phyloP scores from a whole-genome alignment of 1,140 invertebrate species.

The Notospermus geniculatus region DNA sequence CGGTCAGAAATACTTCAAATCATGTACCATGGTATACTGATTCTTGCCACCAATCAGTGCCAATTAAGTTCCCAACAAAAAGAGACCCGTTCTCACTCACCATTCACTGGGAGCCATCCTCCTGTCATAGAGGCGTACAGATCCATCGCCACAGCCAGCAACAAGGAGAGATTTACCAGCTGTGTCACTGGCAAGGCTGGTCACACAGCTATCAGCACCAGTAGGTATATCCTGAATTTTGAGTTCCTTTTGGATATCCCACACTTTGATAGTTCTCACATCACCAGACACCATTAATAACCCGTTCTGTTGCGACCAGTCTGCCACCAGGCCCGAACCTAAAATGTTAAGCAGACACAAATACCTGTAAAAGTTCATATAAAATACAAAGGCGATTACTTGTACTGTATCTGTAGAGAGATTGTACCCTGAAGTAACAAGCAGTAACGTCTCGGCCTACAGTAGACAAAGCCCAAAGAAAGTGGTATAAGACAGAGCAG shows the following conservation, averaged over 20 bases:
- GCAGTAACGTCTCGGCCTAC: too few relatives aligned
- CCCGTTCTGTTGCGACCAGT: constrained; percentile 76
- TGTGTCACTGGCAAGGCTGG: constrained; percentile 60
- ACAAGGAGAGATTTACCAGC: constrained; percentile 62
- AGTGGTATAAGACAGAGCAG: too few relatives aligned
- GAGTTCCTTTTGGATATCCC: constrained; percentile 82
- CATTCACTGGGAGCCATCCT: constrained; percentile 66
- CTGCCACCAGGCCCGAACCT: constrained; percentile 67
- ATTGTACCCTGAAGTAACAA: too few relatives aligned
- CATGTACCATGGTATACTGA: too few relatives aligned
- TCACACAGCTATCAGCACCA: constrained; percentile 72
- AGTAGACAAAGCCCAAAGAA: too few relatives aligned
- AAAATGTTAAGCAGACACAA: constrained; percentile 8
- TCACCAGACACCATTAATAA: constrained; percentile 71
- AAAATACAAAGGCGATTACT: too few relatives aligned
- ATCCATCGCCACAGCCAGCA: constrained; percentile 77
- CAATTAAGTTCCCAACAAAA: too few relatives aligned
- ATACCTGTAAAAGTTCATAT: too few relatives aligned
- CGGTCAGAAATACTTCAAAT: too few relatives aligned
- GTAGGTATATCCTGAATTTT: constrained; percentile 76
- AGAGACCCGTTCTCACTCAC: too few relatives aligned
- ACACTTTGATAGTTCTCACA: constrained; percentile 70
- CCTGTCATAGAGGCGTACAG: constrained; percentile 75
- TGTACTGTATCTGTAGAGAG: too few relatives aligned
- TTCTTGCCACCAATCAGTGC: too few relatives aligned